phyloP scores from a whole-genome alignment of 2,888 invertebrate genomes.

The Poecilus cupreus region DNA sequence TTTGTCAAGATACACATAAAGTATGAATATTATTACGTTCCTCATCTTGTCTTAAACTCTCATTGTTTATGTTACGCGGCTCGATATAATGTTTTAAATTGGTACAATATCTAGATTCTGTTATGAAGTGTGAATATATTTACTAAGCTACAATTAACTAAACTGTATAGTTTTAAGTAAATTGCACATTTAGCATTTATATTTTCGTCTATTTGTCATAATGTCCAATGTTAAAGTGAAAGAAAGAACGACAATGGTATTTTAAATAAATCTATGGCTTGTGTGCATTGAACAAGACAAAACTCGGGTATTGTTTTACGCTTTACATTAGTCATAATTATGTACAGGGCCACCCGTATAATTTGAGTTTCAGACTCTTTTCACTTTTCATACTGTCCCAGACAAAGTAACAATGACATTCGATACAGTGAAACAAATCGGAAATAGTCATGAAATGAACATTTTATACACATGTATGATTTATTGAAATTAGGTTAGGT shows the following conservation, averaged over 20 bases:
- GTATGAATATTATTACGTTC: slow-evolving; percentile 24
- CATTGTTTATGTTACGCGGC: slow-evolving; percentile 24
- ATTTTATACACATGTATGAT: slow-evolving; percentile 27
- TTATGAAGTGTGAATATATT: slow-evolving; percentile 23
- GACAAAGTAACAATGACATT: slow-evolving; percentile 33
- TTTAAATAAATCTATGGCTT: slow-evolving; percentile 5
- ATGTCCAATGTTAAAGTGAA: slow-evolving; percentile 8
- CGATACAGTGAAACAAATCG: slow-evolving; percentile 1
- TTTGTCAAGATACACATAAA: neutral
- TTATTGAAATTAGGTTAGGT: slow-evolving; percentile 25
- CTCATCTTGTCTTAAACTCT: slow-evolving; percentile 12
- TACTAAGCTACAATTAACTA: slow-evolving; percentile 26
- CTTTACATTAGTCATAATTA: neutral
- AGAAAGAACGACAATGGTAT: neutral
- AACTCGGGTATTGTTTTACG: neutral
- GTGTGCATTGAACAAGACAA: slow-evolving; percentile 2
- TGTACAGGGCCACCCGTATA: slow-evolving; percentile 14
- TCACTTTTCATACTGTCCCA: slow-evolving; percentile 15
- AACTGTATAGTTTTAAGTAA: slow-evolving; percentile 6
- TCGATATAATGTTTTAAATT: slow-evolving; percentile 2
- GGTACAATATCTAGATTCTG: neutral
- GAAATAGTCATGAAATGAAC: slow-evolving; percentile 29
- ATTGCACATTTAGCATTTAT: slow-evolving; percentile 17
- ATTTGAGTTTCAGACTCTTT: slow-evolving; percentile 33
- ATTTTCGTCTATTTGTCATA: slow-evolving; percentile 14